Evolutionary conservation across 2,113 vertebrate species (phyloP), one percentile per base, ranked within the genome.

Genomic region (Aix galericulata): DNA sequence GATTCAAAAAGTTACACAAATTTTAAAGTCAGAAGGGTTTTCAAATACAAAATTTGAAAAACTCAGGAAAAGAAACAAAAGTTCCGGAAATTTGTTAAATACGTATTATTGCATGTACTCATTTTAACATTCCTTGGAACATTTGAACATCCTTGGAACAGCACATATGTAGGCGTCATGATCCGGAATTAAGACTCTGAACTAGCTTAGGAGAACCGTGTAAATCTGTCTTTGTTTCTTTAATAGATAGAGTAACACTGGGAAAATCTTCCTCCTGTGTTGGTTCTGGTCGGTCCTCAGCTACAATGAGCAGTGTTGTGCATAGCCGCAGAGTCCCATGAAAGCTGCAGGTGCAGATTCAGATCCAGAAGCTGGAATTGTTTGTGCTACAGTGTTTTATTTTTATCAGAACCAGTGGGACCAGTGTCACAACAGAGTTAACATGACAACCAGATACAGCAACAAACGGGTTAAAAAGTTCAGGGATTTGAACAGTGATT

Each of bases 141-240:
- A 27, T 64, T 18, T 38, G 50, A 26, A 53, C 40, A 40, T 40
- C 40, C 40, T 40, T 40, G 40, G 40, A 72, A 18, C 36, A 53
- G 52, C 7, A 38, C 69, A 31, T 72, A 53, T 8, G 26, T 27
- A 72, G 50, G 48, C 69, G 31, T 16, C 26, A 11, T 29, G 48
- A 29, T 26, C 13, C 27, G 50, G 26, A 72, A 53, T 53, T 52
- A 72, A 72, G 50, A 38, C 31, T 58, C 32, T 71, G 20, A 86
- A 40, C 8, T 1, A 0, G 12, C 12, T 32, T 80, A 40, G n/a
- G 21, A 66, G 11, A 92, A 21, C 0, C 4, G 10, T 23, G 5
- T 18, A 89, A 66, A 6, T 34, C 11, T 82, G 31, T 27, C 46
- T 71, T 59, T 83, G 7, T 40, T 76, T 40, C 40, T 63, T 7